phyloP scores from a whole-genome alignment of 2,888 invertebrate genomes.

The Tridacna crocea region DNA sequence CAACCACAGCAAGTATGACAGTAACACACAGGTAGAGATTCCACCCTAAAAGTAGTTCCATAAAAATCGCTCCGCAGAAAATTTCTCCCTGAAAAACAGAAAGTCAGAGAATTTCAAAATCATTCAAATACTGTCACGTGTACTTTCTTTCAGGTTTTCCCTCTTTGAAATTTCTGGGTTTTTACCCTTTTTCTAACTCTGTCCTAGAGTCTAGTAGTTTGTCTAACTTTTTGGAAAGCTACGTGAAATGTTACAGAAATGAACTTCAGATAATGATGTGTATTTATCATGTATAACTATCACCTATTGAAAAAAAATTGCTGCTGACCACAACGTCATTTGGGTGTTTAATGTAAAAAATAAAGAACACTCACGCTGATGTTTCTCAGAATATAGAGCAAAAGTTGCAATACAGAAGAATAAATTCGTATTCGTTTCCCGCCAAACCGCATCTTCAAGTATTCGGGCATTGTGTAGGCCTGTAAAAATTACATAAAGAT shows the following conservation, averaged over 20 bases:
- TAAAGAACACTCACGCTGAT: constrained; percentile 84
- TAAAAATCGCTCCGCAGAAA: constrained; percentile 86
- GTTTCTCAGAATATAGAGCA: constrained; percentile 86
- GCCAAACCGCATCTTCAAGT: constrained; percentile 85
- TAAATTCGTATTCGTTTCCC: constrained; percentile 85
- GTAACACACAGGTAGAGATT: constrained; percentile 85
- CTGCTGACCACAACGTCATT: too few relatives aligned
- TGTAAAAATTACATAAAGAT: constrained; percentile 58
- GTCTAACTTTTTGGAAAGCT: too few relatives aligned
- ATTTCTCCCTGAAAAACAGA: constrained; percentile 80
- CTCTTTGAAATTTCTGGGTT: too few relatives aligned
- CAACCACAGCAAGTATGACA: constrained; percentile 85
- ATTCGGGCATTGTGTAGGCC: constrained; percentile 86
- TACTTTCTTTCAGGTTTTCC: too few relatives aligned
- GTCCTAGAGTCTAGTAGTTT: too few relatives aligned
- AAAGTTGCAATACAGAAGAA: constrained; percentile 85
- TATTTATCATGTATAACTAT: too few relatives aligned
- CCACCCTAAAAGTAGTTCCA: constrained; percentile 85
- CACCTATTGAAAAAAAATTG: too few relatives aligned
- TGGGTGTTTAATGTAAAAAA: too few relatives aligned
- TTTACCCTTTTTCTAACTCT: too few relatives aligned
- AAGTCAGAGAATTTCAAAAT: background rate
- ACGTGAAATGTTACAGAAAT: too few relatives aligned
- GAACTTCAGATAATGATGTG: too few relatives aligned
- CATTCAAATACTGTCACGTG: too few relatives aligned